These are phyloP conservation scores for Andrena chrysosceles DNA, from an alignment of 2,888 invertebrate genomes.

Conservation along the genomic window DNA sequence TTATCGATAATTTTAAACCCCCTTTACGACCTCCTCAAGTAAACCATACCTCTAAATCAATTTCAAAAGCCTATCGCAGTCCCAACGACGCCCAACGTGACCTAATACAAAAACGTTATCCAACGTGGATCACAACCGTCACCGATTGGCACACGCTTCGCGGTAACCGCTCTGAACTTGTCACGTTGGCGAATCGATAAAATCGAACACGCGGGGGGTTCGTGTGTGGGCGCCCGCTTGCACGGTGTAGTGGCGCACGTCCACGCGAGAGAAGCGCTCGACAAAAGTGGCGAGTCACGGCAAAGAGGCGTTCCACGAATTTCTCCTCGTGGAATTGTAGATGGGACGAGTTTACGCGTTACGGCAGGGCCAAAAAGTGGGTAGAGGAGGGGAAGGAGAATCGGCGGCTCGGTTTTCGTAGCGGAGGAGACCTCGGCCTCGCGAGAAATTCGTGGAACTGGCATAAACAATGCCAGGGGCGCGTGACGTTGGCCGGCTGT, in stretches of 20 bases:
- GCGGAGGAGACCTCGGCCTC: neutral
- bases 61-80: too few relatives aligned
- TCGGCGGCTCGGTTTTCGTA: neutral
- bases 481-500: constrained; percentile 11
- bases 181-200: constrained; percentile 44
- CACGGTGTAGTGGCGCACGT: neutral
- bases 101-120: neutral
- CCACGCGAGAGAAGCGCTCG: neutral
- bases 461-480: constrained; percentile 21
- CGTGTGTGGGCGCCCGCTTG: constrained; percentile 1
- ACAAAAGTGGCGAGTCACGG: constrained; percentile 14
- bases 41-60: too few relatives aligned
- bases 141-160: constrained; percentile 11
- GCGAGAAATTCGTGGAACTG: constrained; percentile 10
- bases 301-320: constrained; percentile 15
- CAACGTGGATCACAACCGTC: constrained; percentile 3
- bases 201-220: constrained; percentile 32
- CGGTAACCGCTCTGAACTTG: constrained; percentile 31
- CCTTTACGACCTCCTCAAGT: too few relatives aligned
- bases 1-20: neutral
- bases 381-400: neutral
- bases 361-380: neutral
- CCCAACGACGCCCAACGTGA: neutral
- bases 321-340: neutral
- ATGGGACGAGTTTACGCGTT: constrained; percentile 27